Base-by-base conservation (phyloP, 2,113 vertebrate species). In the Xiphophorus maculatus region DNA sequence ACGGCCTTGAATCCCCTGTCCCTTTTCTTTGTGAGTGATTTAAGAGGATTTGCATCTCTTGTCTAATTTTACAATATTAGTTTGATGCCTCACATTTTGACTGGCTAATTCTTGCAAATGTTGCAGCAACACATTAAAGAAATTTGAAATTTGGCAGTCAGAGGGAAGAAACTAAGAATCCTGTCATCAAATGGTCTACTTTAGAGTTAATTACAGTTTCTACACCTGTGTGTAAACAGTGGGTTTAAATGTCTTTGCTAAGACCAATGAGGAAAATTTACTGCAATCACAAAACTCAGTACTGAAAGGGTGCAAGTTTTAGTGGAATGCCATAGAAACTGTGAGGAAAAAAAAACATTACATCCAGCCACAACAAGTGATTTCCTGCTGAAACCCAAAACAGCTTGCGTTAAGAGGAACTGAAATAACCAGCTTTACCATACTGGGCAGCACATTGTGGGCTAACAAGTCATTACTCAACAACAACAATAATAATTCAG, bases 251-350 rank as follows among this genome's bases (percentile, higher is more conserved):
- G 8, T 40, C 2, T 66, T 25, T 27, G n/a, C 1, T 28, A 15
- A 4, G 6, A 13, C 37, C 3, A 9, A 67, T 17, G 12, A 7
- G 35, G 65, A 27, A 29, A 28, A 28, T 14, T 28, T 67, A 42
- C 11, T 42, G n/a, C 28, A 67, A 27, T 22, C n/a, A 29, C 27
- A 67, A 28, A 67, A 27, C 17, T 67, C n/a, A 67, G n/a, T 44
- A 42, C 5, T 42, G 15, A 28, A 19, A 44, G 17, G 9, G 35
- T 13, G 22, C 63, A 35, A 29, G 35, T 42, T 67, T 67, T 67
- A 25, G 37, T 67, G 37, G 37, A 44, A 67, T 44, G 65, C 27
- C 65, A 44, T 67, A 22, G 27, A 67, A 42, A 67, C 65, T 67
- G 22, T 40, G 37, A 44, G n/a, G n/a, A 42, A 44, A 7, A 33